Evolutionary conservation across 2,113 vertebrate genomes (phyloP), one percentile per base, ranked within the genome.

Genomic region (Podiceps cristatus): DNA sequence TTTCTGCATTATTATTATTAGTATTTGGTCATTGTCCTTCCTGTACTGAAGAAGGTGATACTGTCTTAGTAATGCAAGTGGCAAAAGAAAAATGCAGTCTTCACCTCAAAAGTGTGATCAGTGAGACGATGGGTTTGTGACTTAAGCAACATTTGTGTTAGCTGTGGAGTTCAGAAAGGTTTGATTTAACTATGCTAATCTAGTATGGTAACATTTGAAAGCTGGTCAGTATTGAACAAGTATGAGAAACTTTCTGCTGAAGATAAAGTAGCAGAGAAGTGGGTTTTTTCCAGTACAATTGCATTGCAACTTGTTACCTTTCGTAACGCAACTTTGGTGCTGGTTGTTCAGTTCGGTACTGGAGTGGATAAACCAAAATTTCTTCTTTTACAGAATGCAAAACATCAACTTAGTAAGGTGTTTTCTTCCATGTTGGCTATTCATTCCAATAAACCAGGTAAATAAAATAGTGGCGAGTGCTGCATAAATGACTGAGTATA

Each of bases 381-480:
- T 5, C 47, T 92, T 96, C 90, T 56, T 95, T 96, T 97, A 63
- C 95, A 99, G 99, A 98, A 98, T 31, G 96, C 98, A 37, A 99
- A 99, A 96, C 49, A 91, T 84, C 98, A 99, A 52, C 98, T 99
- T 81, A 99, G 99, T 96, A 99, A 99, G 76, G 98, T 99, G 76
- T 99, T 99, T 95, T 99, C 99, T 63, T 82, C 99, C 50, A 98
- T 99, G 98, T 97, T 99, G 71, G 99, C 99, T 11, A 98, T 99
- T 98, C 99, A 99, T 94, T 97, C 99, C 10, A 98, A 99, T 96
- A 99, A 99, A 93, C 99, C 99, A 99, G 99, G 99, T 99, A 98
- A 88, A 44, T 95, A 56, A 93, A 93, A 63, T 84, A 18, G 4
- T 12, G 42, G 35, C 0, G 7, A 64, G 17, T 31, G 40, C 29